phyloP scores from a whole-genome alignment of 1,140 invertebrate genomes.

The Pseudomyrmex cubaensis region DNA sequence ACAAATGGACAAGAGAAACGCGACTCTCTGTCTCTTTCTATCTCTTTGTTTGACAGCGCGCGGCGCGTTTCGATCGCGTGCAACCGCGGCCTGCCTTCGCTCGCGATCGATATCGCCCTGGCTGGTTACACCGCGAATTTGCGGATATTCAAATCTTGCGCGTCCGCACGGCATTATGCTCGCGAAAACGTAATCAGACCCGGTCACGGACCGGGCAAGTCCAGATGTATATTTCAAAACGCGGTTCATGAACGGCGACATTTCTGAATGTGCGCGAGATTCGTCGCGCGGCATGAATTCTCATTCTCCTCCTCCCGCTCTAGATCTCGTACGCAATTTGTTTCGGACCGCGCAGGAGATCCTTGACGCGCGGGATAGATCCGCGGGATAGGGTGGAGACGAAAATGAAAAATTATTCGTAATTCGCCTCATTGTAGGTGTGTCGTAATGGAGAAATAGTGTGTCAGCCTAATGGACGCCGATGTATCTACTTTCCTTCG shows the following conservation, averaged over 20 bases:
- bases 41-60: slow-evolving; percentile 45
- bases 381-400: neutral
- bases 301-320: neutral
- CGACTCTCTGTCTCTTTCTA: slow-evolving; percentile 14
- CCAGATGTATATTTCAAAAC: neutral
- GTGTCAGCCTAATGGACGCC: slow-evolving; percentile 48
- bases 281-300: slow-evolving; percentile 14
- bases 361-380: no score
- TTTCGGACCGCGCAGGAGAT: neutral
- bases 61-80: slow-evolving; percentile 80
- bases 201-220: neutral
- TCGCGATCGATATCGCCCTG: slow-evolving; percentile 79
- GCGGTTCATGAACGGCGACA: slow-evolving; percentile 1
- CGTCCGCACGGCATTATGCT: slow-evolving; percentile 64
- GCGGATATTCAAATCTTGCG: slow-evolving; percentile 77
- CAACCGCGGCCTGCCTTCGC: slow-evolving; percentile 71
- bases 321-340: slow-evolving; percentile 26
- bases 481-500: slow-evolving; percentile 46
- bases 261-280: neutral
- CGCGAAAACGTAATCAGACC: slow-evolving; percentile 71
- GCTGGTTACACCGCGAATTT: slow-evolving; percentile 76
- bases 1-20: slow-evolving; percentile 47
- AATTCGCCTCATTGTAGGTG: slow-evolving; percentile 33
- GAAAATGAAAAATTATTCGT: slow-evolving; percentile 56
- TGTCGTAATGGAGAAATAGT: slow-evolving; percentile 44